Evolutionary conservation across 2,888 invertebrate genomes (phyloP).

Genomic region (Cataglyphis cursor): DNA sequence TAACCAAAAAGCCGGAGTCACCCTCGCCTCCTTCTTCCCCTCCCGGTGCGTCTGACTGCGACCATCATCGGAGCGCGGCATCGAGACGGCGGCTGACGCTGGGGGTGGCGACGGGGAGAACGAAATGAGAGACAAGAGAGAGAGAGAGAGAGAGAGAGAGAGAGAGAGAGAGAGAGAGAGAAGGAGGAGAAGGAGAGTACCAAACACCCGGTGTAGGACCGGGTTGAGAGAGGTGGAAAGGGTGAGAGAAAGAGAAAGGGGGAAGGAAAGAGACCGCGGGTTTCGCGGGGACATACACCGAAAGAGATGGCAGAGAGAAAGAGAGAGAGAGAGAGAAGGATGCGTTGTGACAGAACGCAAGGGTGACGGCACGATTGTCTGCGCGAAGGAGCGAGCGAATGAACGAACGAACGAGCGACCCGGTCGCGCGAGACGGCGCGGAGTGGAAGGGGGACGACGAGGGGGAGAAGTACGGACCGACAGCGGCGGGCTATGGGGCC

Average conservation of each 20-base stretch:
- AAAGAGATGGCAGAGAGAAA: slow-evolving; percentile 47
- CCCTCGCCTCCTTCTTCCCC: slow-evolving; percentile 74
- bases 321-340: slow-evolving; percentile 42
- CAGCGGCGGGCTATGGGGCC: slow-evolving; percentile 62
- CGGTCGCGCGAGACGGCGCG: slow-evolving; percentile 11
- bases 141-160: slow-evolving; percentile 25
- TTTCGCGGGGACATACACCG: slow-evolving; percentile 35
- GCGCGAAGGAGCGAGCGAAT: slow-evolving; percentile 46
- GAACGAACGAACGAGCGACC: slow-evolving; percentile 43
- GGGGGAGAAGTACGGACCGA: slow-evolving; percentile 46
- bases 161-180: slow-evolving; percentile 44
- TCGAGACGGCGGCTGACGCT: slow-evolving; percentile 64
- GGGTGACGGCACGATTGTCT: slow-evolving; percentile 55
- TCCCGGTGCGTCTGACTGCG: slow-evolving; percentile 81
- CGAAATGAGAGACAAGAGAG: slow-evolving; percentile 12
- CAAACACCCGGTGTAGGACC: slow-evolving; percentile 49
- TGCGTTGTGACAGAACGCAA: slow-evolving; percentile 57
- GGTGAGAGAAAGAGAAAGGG: slow-evolving; percentile 33
- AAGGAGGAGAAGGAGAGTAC: slow-evolving; percentile 36
- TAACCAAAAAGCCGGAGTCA: slow-evolving; percentile 84
- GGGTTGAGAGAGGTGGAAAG: slow-evolving; percentile 25
- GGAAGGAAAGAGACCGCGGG: slow-evolving; percentile 43
- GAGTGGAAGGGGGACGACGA: background rate
- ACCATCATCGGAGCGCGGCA: slow-evolving; percentile 81
- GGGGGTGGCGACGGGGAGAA: slow-evolving; percentile 54